Base-by-base conservation (phyloP, 2,797 vertebrate genomes). In the Serranus cabrilla region DNA sequence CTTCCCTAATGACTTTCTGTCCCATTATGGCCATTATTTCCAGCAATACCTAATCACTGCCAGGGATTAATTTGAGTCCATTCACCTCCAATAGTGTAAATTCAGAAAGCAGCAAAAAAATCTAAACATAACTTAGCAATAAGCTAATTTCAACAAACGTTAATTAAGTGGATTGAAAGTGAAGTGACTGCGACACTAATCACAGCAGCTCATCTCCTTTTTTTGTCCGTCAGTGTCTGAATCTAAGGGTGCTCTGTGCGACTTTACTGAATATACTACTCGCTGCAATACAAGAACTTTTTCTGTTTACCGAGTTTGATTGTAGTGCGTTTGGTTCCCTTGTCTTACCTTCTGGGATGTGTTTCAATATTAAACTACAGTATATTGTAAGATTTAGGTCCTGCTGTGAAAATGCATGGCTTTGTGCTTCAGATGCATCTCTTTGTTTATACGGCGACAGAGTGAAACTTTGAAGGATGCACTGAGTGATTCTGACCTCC, bases 361-460 rank as follows among this genome's bases (percentile, higher is more conserved):
- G 66, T 86, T 82, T 83, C 69, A 49, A 71, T 86, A 76, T 80
- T 72, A 87, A 76, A 68, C 67, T 60, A 62, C 47, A 71, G 52
- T 82, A 47, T 76, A 55, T 56, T 54, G 80, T 90, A 80, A 73
- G 70, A 65, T 83, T n/a, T 64, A 79, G 67, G 78, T 83, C 71
- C 82, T 90, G 85, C 82, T 85, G 86, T 90, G 78, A 86, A 80
- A 78, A 84, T 87, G 92, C 91, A 93, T 93, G 90, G 83, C 86
- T 93, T 93, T 81, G 72, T 78, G 78, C 75, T 89, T 85, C 49
- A 68, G 61, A 46, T 78, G 76, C 74, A 78, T 78, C 77, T 58
- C 39, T 55, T 54, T 61, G 59, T 76, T 83, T 27, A 25, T 52
- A 70, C 68, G 11, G 71, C 18, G 1, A 71, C 50, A 60, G 31